Conservation (phyloP, 2,113 vertebrate genomes). For the Pimephales promelas region DNA sequence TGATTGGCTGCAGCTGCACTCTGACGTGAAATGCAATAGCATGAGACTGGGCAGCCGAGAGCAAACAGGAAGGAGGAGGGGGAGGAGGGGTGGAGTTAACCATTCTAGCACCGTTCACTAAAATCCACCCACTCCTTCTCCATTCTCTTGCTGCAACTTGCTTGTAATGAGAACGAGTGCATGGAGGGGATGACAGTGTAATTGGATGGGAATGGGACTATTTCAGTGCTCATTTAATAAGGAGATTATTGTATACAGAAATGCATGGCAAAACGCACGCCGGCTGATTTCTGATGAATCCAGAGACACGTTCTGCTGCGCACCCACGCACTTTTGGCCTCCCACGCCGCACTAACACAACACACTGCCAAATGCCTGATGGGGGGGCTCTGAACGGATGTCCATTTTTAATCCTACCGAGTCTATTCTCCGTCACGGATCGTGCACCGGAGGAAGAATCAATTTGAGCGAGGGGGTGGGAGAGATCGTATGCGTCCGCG, state of each 20-base stretch:
- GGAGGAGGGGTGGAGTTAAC: constrained; percentile 62
- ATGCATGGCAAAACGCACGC: constrained; percentile 45
- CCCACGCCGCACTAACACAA: constrained; percentile 42
- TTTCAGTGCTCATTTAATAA: constrained; percentile 6
- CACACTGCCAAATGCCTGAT: constrained; percentile 53
- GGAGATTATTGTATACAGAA: not conserved
- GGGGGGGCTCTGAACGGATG: constrained; percentile 49
- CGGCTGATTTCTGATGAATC: constrained; percentile 21
- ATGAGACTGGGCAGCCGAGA: constrained; percentile 52
- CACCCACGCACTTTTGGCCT: constrained; percentile 49
- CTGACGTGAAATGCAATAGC: constrained; percentile 69
- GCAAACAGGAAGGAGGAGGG: constrained; percentile 63
- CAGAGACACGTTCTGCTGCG: constrained; percentile 14
- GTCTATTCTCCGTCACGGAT: constrained; percentile 12
- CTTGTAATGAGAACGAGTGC: constrained; percentile 1
- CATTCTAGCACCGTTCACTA: constrained; percentile 46
- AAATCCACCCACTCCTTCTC: constrained; percentile 51
- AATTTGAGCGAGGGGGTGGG: constrained; percentile 20
- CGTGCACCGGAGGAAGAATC: constrained; percentile 56
- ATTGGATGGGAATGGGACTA: not conserved
- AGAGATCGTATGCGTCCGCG: not conserved
- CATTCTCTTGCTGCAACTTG: constrained; percentile 7
- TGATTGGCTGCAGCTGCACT: constrained; percentile 58
- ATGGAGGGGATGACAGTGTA: not conserved
- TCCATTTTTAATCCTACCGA: constrained; percentile 51